phyloP scores from a whole-genome alignment of 2,113 vertebrate species.

The Macrotus californicus region DNA sequence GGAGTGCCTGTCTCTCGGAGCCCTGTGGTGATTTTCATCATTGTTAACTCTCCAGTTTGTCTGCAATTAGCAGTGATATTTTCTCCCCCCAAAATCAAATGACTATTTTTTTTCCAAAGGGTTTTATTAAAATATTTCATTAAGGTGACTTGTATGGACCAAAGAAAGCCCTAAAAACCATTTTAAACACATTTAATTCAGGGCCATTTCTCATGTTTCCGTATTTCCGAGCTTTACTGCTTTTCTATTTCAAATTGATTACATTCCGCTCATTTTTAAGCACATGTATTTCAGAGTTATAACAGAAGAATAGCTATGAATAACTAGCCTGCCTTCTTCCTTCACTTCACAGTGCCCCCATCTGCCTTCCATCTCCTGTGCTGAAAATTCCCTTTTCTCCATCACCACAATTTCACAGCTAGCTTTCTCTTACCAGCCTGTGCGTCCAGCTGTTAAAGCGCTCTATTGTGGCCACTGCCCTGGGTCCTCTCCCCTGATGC shows the following conservation, averaged over 20 bases:
- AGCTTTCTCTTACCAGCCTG: not conserved
- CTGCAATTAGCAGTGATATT: not conserved
- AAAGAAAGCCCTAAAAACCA: slow-evolving; percentile 43
- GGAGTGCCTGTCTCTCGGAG: not conserved
- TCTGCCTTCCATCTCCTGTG: not conserved
- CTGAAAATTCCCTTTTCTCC: slow-evolving; percentile 23
- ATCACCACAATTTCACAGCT: slow-evolving; percentile 21
- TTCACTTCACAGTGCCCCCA: slow-evolving; percentile 36
- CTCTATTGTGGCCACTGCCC: not conserved
- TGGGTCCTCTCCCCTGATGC: not conserved
- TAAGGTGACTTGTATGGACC: slow-evolving; percentile 15
- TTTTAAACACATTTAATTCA: slow-evolving; percentile 55
- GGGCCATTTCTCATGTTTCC: slow-evolving; percentile 55
- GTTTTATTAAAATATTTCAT: slow-evolving; percentile 54
- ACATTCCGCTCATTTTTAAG: slow-evolving; percentile 51
- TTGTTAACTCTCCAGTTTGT: not conserved
- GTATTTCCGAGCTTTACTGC: slow-evolving; percentile 53
- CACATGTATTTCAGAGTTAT: slow-evolving; percentile 43
- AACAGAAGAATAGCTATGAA: slow-evolving; percentile 44
- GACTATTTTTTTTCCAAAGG: not conserved
- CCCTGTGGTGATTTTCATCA: not conserved
- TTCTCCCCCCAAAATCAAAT: not conserved
- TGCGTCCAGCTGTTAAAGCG: not conserved
- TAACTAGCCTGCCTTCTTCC: slow-evolving; percentile 33
- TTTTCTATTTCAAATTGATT: slow-evolving; percentile 67